These are phyloP conservation scores for Galemys pyrenaicus DNA, from an alignment of 2,113 vertebrate genomes.

Conservation along the genomic window DNA sequence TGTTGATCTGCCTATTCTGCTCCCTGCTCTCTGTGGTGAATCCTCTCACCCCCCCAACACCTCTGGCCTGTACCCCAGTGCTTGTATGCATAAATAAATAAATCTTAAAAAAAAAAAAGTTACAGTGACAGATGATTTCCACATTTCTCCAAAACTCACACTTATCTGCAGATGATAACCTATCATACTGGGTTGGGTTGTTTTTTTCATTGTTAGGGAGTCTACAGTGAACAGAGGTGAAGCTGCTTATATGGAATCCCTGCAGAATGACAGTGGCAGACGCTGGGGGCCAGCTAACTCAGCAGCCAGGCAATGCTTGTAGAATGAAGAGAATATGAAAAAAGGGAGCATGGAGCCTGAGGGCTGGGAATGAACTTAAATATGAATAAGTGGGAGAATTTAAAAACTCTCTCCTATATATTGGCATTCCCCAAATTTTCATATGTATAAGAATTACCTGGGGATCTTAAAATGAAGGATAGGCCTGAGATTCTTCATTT, in stretches of 20 bases:
- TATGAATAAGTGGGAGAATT: not conserved
- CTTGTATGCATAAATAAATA: no score
- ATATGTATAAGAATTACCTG: not conserved
- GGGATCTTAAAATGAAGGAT: not conserved
- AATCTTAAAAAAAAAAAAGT: no score
- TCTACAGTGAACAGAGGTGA: not conserved
- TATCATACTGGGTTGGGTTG: not conserved
- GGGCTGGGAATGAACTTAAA: not conserved
- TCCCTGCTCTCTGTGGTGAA: no score
- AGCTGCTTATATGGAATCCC: not conserved
- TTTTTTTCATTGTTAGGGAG: not conserved
- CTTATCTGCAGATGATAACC: not conserved
- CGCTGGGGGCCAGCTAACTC: not conserved
- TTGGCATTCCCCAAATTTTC: not conserved
- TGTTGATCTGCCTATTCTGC: no score
- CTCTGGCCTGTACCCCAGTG: no score
- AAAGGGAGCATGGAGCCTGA: not conserved
- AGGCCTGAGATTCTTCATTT: not conserved
- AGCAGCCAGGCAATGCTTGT: not conserved
- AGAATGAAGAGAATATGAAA: not conserved
- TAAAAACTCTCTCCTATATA: not conserved
- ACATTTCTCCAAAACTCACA: not conserved
- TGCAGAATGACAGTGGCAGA: not conserved
- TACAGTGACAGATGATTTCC: not conserved
- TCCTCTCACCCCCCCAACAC: no score